Evolutionary conservation across 2,113 vertebrate genomes (phyloP), one percentile per base, ranked within the genome.

Genomic region (Ictidomys tridecemlineatus): DNA sequence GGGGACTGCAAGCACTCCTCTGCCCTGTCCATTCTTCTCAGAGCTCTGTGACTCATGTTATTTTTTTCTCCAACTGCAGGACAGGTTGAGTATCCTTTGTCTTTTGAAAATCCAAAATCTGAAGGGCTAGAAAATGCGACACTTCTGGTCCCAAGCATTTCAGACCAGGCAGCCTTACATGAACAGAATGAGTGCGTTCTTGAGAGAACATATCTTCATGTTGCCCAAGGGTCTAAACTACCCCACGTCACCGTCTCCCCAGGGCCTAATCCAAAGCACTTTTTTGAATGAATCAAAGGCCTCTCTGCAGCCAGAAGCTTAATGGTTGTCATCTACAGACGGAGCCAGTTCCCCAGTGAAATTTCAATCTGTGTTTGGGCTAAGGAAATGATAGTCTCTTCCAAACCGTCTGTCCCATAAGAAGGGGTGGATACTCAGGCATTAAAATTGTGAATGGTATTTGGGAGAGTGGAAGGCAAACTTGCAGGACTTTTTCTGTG

Each of bases 391-490:
- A 45, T 20, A 28, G 6, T 32, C 17, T 83, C 79, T 95, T 11
- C 67, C 74, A 56, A 65, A 93, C 1, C 34, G 0, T 24, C 63
- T 42, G 3, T 73, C 73, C 97, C 88, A 48, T 28, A 74, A 0
- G 78, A 95, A 97, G 0, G 93, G 97, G 91, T 87, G 89, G 90
- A 96, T 53, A 79, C 42, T 73, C 24, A 34, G 63, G 32, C 95
- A 79, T 34, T 63, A 48, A 95, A 88, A 93, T 6, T 0, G 76
- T 39, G 85, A 82, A 82, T n/a, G 37, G 34, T 42, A 61, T 82
- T 76, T 88, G 92, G 83, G 37, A 56, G 48, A 56, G 93, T 93
- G 65, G 93, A 97, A 93, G 94, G 97, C 20, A 69, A 94, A 98
- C 92, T 87, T 86, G 82, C 37, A 89, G 95, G 87, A 61, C 14